phyloP scores from a whole-genome alignment of 2,797 vertebrate species.

The Pagetopsis macropterus region DNA sequence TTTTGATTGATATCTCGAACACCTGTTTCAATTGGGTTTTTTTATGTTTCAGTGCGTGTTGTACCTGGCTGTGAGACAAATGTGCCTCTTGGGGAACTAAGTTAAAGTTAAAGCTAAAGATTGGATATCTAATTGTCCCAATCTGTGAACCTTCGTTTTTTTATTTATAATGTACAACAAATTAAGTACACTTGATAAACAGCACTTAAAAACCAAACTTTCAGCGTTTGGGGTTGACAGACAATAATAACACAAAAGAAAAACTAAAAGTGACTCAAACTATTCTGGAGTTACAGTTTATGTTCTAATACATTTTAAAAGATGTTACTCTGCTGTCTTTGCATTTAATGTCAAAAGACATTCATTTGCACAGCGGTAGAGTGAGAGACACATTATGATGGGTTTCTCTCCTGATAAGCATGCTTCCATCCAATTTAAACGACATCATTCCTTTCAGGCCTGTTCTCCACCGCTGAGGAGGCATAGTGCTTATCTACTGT shows the following conservation, averaged over 20 bases:
- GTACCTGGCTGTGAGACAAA: background rate
- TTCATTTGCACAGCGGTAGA: conserved; percentile 27
- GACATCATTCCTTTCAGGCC: conserved; percentile 44
- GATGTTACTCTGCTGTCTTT: background rate
- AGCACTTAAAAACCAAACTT: background rate
- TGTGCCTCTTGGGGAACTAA: background rate
- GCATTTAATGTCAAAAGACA: conserved; percentile 4
- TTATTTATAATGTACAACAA: background rate
- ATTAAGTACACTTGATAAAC: background rate
- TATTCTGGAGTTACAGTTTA: background rate
- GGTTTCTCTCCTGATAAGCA: conserved; percentile 43
- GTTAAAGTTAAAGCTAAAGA: background rate
- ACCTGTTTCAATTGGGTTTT: background rate
- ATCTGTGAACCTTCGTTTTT: background rate
- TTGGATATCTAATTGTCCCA: background rate
- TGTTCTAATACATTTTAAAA: background rate
- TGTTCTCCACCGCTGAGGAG: conserved; percentile 51
- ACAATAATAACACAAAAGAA: background rate
- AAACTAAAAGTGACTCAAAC: conserved; percentile 6
- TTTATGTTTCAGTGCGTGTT: background rate
- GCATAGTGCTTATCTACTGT: conserved; percentile 34
- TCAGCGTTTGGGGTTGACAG: background rate
- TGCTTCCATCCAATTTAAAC: conserved; percentile 36
- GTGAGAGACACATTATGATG: conserved; percentile 8
- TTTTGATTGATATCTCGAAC: background rate